Evolutionary conservation across 2,888 invertebrate species (phyloP).

Genomic region (Drosophila paramelanica): DNA sequence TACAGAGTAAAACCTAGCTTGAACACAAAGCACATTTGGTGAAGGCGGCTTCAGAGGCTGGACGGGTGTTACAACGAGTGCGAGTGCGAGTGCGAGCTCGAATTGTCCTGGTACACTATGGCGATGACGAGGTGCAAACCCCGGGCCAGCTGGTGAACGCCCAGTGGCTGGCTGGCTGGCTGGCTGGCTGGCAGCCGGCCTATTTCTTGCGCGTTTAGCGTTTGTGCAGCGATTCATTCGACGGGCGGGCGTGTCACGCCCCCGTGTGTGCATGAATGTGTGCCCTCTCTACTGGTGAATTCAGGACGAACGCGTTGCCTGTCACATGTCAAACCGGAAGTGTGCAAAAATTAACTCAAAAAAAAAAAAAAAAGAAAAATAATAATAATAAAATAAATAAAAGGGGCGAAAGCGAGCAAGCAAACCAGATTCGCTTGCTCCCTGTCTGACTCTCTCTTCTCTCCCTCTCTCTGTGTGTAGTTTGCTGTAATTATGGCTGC

Average conservation of each 20-base stretch:
- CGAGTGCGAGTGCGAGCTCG: slow-evolving; percentile 32
- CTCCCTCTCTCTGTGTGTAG: slow-evolving; percentile 7
- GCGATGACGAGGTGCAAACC: slow-evolving; percentile 60
- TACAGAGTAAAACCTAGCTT: not conserved
- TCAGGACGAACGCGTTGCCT: slow-evolving; percentile 59
- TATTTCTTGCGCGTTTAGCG: slow-evolving; percentile 68
- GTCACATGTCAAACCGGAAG: slow-evolving; percentile 82
- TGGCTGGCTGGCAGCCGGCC: slow-evolving; percentile 65
- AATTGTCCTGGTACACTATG: slow-evolving; percentile 35
- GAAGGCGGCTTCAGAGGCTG: slow-evolving; percentile 66
- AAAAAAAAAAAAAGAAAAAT: slow-evolving; percentile 30
- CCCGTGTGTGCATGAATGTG: slow-evolving; percentile 34
- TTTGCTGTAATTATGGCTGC: slow-evolving; percentile 54
- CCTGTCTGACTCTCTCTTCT: slow-evolving; percentile 6
- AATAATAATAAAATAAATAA: slow-evolving; percentile 26
- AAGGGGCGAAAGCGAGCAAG: slow-evolving; percentile 29
- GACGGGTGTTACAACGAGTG: slow-evolving; percentile 63
- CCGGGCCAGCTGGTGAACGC: slow-evolving; percentile 67
- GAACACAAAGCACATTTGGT: slow-evolving; percentile 30
- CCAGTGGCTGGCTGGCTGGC: slow-evolving; percentile 29
- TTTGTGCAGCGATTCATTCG: slow-evolving; percentile 75
- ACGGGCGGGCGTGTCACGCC: slow-evolving; percentile 75
- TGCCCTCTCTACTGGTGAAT: slow-evolving; percentile 2
- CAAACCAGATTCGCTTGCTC: slow-evolving; percentile 28
- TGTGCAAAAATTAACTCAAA: slow-evolving; percentile 63